Evolutionary conservation across 2,888 invertebrate genomes (phyloP), one percentile per base, ranked within the genome.

Genomic region (Mesorhabditis sp.): DNA sequence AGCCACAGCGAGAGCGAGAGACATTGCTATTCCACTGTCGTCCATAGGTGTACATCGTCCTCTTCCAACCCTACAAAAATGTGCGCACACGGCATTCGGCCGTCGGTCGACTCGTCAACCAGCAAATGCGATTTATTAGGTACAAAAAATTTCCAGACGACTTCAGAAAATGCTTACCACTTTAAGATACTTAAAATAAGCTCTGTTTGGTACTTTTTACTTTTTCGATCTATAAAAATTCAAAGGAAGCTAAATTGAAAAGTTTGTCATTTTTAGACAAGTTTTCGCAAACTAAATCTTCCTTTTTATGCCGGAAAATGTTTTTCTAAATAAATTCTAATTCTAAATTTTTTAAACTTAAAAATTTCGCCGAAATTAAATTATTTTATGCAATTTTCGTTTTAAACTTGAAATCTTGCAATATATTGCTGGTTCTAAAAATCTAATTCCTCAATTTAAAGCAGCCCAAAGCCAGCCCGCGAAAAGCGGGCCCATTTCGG

Each of bases 31-130:
- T 43, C 43, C 42, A 4, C 5, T n/a, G 45, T 10, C 58, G 58
- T 50, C n/a, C 73, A 61, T 67, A 78, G 86, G 90, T 92, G 42
- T 92, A 92, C 87, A 90, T 92, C 76, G 91, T 92, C 13, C 87
- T 92, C 10, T 91, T 91, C 83, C 92, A 92, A 86, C 92, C 92
- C 0, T 91, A 91, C 86, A 92, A 92, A 86, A 92, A 92, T 84
- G 90, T 91, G 4, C 89, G 92, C 5, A 83, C 82, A 6, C 76
- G 84, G 43, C 83, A 84, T 69, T 82, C 82, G 44, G 84, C 83
- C 4, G 82, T 84, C 41, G 82, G 84, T 4, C 76, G 83, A 44
- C 77, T 84, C 43, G 83, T 86, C 66, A 83, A 82, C 67, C 86
- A 86, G 71, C 86, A 86, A 73, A 86, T 86, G 86, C 72, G 85